A percentile compares a stretch with the other conserved stretches of the same genome.
Conservation (phyloP, 64 coral and sea anemone genomes). For the Platygyra sinensis region DNA sequence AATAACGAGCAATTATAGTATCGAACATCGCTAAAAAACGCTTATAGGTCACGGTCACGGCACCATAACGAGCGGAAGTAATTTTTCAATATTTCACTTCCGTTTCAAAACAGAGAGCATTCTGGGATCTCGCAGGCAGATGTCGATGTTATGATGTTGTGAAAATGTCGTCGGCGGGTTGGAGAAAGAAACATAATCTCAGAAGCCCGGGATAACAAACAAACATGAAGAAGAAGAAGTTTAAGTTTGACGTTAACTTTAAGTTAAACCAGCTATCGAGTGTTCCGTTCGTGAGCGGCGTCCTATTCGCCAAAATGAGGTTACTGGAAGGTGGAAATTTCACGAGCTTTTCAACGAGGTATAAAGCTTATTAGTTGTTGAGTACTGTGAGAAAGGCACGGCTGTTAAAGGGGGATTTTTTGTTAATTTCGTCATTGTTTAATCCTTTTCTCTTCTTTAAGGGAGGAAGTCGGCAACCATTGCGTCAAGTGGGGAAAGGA, state of each 20-base stretch:
- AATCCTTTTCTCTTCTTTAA: conserved; percentile 28
- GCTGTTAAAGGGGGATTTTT: background rate
- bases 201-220: conserved; percentile 48
- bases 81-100: background rate
- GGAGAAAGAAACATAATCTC: conserved; percentile 47
- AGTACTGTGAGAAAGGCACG: conserved; percentile 11
- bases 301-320: conserved; percentile 93
- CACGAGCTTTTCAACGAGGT: conserved; percentile 81
- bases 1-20: no score
- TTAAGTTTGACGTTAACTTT: conserved; percentile 94
- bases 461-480: conserved; percentile 91
- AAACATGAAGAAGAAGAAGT: conserved; percentile 99
- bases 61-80: background rate
- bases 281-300: conserved; percentile 93
- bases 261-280: conserved; percentile 87
- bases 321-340: conserved; percentile 94
- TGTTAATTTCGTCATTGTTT: background rate
- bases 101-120: conserved; percentile 4
- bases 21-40: no score
- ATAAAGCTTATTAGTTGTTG: conserved; percentile 10
- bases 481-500: conserved; percentile 88
- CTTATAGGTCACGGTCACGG: no score
- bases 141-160: conserved; percentile 60
- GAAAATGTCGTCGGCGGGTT: conserved; percentile 37
- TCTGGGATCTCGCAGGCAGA: background rate